phyloP scores from a whole-genome alignment of 1,140 invertebrate species.

The Rhyzopertha dominica region DNA sequence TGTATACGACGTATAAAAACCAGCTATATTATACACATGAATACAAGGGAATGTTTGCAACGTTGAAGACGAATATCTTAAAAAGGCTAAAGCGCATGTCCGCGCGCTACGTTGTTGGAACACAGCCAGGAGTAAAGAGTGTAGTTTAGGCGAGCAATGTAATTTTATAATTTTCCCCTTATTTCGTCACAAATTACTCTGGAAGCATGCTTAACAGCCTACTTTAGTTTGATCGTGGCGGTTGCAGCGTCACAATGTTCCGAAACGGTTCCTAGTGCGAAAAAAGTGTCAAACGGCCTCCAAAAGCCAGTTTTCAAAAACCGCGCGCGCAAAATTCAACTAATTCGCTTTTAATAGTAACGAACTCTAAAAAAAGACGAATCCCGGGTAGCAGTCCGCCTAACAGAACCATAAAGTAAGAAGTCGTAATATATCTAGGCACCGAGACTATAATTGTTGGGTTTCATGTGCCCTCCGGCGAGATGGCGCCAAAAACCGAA shows the following conservation, averaged over 20 bases:
- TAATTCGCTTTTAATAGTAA: constrained; percentile 28
- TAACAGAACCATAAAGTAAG: constrained; percentile 24
- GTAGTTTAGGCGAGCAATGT: constrained; percentile 45
- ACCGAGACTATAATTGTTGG: constrained; percentile 37
- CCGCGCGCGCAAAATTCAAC: constrained; percentile 9
- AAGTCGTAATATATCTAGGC: constrained; percentile 37
- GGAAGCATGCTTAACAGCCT: constrained; percentile 42
- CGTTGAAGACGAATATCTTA: too few relatives aligned
- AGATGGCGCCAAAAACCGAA: constrained; percentile 42
- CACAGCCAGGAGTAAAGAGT: constrained; percentile 37
- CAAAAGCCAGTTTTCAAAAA: neutral
- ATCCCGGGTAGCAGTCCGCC: neutral
- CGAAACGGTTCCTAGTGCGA: neutral
- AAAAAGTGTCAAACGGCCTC: neutral
- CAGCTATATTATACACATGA: too few relatives aligned
- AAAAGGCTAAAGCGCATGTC: too few relatives aligned
- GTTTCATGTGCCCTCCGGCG: constrained; percentile 31
- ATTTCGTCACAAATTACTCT: constrained; percentile 48
- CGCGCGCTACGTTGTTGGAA: too few relatives aligned
- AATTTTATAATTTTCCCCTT: constrained; percentile 49
- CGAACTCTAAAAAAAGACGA: too few relatives aligned
- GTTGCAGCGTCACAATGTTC: constrained; percentile 32
- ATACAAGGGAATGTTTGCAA: too few relatives aligned
- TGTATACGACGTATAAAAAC: too few relatives aligned
- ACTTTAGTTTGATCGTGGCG: constrained; percentile 42